Conservation (phyloP, 2,113 vertebrate genomes). For the Clarias magur region DNA sequence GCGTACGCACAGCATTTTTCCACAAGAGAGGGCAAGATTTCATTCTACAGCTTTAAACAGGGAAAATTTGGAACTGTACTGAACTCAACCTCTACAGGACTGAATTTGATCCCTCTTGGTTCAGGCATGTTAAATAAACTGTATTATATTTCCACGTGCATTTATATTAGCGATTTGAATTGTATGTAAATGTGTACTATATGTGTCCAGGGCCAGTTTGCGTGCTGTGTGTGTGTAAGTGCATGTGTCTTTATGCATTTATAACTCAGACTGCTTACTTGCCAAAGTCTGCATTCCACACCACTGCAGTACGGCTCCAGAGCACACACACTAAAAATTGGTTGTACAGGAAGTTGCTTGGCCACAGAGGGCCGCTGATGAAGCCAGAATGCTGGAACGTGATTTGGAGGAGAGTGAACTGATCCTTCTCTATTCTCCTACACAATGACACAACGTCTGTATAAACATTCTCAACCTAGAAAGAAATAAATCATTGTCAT, state of each 20-base stretch:
- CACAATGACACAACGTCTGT: slow-evolving; percentile 42
- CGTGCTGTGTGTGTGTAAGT: slow-evolving; percentile 11
- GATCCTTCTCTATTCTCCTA: slow-evolving; percentile 35
- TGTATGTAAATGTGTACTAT: not conserved
- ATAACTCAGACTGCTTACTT: slow-evolving; percentile 51
- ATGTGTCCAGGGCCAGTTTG: slow-evolving; percentile 31
- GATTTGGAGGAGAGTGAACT: slow-evolving; percentile 36
- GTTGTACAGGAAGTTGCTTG: slow-evolving; percentile 73
- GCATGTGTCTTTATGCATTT: not conserved
- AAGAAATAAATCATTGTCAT: slow-evolving; percentile 27
- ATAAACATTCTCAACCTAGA: not conserved
- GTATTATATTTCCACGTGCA: not conserved
- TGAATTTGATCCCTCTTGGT: not conserved
- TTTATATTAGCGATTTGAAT: not conserved
- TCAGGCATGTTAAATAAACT: not conserved
- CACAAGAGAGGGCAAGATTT: not conserved
- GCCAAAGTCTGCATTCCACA: slow-evolving; percentile 67
- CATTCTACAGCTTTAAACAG: not conserved
- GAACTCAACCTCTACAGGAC: not conserved
- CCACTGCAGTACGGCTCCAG: slow-evolving; percentile 60
- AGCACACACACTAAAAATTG: slow-evolving; percentile 72
- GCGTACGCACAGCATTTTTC: not conserved
- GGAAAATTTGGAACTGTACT: not conserved
- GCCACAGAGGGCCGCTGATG: slow-evolving; percentile 7
- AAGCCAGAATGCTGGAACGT: slow-evolving; percentile 51